These are phyloP conservation scores for Erethizon dorsatum DNA, from an alignment of 2,797 vertebrate species.

Conservation along the genomic window DNA sequence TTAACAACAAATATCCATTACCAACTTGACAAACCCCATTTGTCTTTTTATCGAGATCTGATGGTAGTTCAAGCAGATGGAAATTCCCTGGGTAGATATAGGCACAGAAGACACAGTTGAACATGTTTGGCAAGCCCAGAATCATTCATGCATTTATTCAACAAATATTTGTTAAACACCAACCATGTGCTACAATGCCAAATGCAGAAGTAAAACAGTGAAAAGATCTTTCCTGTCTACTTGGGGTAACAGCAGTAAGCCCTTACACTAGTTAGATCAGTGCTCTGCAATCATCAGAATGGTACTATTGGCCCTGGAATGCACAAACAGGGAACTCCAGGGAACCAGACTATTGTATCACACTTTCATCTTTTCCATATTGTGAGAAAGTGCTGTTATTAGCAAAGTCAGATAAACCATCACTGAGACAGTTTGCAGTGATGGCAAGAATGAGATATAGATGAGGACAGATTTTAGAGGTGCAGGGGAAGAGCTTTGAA, in stretches of 20 bases:
- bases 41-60: background rate
- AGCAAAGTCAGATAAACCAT: background rate
- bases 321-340: background rate
- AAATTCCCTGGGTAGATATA: background rate
- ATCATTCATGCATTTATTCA: background rate
- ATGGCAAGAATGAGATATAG: background rate
- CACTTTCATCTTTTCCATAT: background rate
- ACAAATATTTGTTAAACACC: background rate
- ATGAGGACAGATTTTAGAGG: background rate
- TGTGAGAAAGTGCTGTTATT: background rate
- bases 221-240: background rate
- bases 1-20: constrained; percentile 7
- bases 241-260: background rate
- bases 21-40: background rate
- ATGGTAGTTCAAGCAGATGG: background rate
- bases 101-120: background rate
- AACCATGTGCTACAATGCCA: background rate
- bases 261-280: background rate
- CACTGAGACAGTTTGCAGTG: background rate
- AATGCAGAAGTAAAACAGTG: background rate
- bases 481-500: background rate
- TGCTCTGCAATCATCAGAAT: background rate
- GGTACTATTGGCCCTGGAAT: background rate
- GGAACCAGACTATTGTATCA: background rate
- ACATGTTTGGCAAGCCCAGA: background rate